Evolutionary conservation across 2,113 vertebrate species (phyloP).

Genomic region (Rana temporaria): DNA sequence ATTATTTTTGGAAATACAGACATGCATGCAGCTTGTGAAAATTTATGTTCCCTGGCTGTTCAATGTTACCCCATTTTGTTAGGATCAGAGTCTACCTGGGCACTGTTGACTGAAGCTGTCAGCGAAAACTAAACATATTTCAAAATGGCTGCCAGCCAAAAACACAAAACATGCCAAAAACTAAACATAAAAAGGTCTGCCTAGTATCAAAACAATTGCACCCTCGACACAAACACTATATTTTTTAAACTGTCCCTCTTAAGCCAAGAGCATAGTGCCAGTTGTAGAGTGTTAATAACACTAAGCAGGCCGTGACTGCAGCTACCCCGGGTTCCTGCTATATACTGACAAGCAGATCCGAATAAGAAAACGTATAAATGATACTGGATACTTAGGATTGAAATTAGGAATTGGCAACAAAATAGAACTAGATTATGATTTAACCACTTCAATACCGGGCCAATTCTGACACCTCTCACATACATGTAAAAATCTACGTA

Average conservation of each 20-base stretch:
- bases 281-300: conserved; percentile 26
- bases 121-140: conserved; percentile 76
- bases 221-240: conserved; percentile 40
- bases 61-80: conserved; percentile 57
- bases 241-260: conserved; percentile 7
- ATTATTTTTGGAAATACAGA: conserved; percentile 19
- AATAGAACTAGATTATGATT: too few relatives aligned
- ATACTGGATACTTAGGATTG: not conserved
- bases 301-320: not conserved
- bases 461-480: too few relatives aligned
- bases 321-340: not conserved
- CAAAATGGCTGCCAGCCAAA: conserved; percentile 71
- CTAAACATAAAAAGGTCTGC: conserved; percentile 76
- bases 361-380: not conserved
- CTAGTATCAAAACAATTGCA: conserved; percentile 72
- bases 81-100: conserved; percentile 69
- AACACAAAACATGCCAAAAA: conserved; percentile 72
- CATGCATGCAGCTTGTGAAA: conserved; percentile 7
- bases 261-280: not conserved
- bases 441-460: too few relatives aligned
- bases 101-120: conserved; percentile 75
- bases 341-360: not conserved
- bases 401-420: too few relatives aligned
- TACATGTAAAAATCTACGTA: too few relatives aligned
- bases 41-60: conserved; percentile 51